Percentiles rank a stretch among this genome's conserved stretches.
Evolutionary conservation across 2,113 vertebrate genomes (phyloP).

Genomic region (Zingel zingel): DNA sequence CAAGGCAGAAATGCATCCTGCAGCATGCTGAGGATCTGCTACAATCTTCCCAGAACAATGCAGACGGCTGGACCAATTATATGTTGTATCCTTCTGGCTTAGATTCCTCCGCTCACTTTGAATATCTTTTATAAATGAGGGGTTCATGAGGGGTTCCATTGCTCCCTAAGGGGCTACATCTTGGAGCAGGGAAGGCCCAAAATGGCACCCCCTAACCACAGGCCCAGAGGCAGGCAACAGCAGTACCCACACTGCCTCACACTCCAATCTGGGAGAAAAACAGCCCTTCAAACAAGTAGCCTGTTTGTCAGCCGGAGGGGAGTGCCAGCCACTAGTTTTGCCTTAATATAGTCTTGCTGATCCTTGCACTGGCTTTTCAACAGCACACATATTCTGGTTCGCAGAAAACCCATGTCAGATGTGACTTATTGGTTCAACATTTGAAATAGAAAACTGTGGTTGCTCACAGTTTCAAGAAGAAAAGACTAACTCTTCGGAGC

Average conservation of each 20-base stretch:
- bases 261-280: slow-evolving; percentile 77
- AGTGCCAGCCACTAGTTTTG: slow-evolving; percentile 77
- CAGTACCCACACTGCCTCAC: slow-evolving; percentile 68
- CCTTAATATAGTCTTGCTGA: slow-evolving; percentile 84
- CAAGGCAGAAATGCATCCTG: background rate
- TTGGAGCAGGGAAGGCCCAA: slow-evolving; percentile 67
- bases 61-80: slow-evolving; percentile 3
- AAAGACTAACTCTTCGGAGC: slow-evolving; percentile 39
- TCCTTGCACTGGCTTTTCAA: slow-evolving; percentile 68
- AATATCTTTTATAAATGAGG: slow-evolving; percentile 63
- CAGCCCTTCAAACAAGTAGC: slow-evolving; percentile 83
- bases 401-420: slow-evolving; percentile 77
- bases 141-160: slow-evolving; percentile 65
- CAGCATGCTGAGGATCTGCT: background rate
- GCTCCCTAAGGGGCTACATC: slow-evolving; percentile 63
- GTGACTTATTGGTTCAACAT: slow-evolving; percentile 76
- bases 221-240: slow-evolving; percentile 63
- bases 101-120: slow-evolving; percentile 42
- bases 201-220: slow-evolving; percentile 81
- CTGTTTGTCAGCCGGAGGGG: slow-evolving; percentile 80
- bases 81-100: slow-evolving; percentile 39
- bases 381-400: slow-evolving; percentile 64
- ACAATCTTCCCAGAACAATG: slow-evolving; percentile 26
- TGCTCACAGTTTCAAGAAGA: slow-evolving; percentile 49
- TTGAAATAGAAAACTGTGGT: slow-evolving; percentile 84